Evolutionary conservation across 2,888 invertebrate genomes (phyloP).

Genomic region (Xestoiulus laeticollis): DNA sequence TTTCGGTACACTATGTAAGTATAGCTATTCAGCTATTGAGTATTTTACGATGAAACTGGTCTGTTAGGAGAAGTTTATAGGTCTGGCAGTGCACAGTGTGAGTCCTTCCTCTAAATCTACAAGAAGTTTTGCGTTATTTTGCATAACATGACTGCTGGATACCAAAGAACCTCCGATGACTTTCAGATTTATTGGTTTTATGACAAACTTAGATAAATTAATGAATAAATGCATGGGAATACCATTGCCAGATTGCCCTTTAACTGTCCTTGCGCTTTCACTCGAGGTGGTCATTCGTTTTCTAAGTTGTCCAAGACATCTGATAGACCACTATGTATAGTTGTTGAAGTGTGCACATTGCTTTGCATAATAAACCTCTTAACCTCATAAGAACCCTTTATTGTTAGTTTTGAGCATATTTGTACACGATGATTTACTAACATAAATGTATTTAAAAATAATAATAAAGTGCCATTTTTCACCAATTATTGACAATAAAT

Average conservation of each 20-base stretch:
- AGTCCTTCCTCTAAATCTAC: neutral
- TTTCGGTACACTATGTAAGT: neutral
- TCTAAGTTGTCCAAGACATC: neutral
- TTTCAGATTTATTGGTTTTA: neutral
- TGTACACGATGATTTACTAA: neutral
- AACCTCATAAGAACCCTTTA: neutral
- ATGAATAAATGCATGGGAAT: constrained; percentile 17
- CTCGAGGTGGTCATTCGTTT: constrained; percentile 3
- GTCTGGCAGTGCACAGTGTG: constrained; percentile 24
- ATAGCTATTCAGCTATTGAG: constrained; percentile 22
- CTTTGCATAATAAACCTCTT: neutral
- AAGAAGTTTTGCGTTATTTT: neutral
- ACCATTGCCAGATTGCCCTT: constrained; percentile 15
- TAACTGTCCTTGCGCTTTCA: constrained; percentile 12
- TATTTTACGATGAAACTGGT: constrained; percentile 35
- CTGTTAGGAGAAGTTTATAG: constrained; percentile 29
- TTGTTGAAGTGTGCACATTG: neutral
- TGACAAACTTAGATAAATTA: neutral
- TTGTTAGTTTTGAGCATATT: neutral
- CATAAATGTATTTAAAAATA: neutral
- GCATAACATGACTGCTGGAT: constrained; percentile 23
- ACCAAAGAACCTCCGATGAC: neutral
- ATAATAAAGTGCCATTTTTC: neutral
- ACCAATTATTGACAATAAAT: neutral
- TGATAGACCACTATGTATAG: neutral